Evolutionary conservation across 2,113 vertebrate species (phyloP), one percentile per base, ranked within the genome.

Genomic region (Rutilus rutilus): DNA sequence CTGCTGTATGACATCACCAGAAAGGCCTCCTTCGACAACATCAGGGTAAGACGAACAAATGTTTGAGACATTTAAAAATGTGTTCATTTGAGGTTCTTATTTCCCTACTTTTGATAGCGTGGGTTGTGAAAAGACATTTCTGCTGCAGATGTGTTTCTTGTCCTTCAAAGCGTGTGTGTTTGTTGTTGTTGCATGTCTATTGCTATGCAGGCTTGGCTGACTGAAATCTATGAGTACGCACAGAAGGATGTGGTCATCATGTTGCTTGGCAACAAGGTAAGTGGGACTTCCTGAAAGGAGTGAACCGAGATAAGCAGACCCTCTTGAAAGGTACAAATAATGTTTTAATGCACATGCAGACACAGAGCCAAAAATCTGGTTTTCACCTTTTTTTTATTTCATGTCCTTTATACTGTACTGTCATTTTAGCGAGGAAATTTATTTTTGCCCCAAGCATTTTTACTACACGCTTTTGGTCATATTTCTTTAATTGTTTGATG

Each of bases 211-310:
- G 95, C 95, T 89, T 95, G 95, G 95, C 92, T 95, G 87, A 95
- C 93, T 0, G 98, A 99, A 94, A 97, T 99, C 90, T 95, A 99
- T 0, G 98, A 99, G 91, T 98, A 97, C 0, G 97, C 98, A 89
- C 97, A 98, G 93, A 97, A 96, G 94, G 97, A 99, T 71, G 98
- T 99, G 95, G 98, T 99, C 94, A 97, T 99, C 92, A 97, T 99
- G 97, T 92, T 99, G 94, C 96, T 99, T 87, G 98, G 98, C 93
- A 99, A 99, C 93, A 99, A 99, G 94, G 95, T 95, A 90, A 94
- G 94, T 88, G 85, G 89, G 88, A 92, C 92, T 94, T 95, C 90
- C 90, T 92, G 91, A 89, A 89, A 57, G 81, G 59, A 89, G 86
- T 83, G 84, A 89, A 91, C 86, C 62, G 82, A 86, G 87, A 92